Evolutionary conservation across 2,113 vertebrate genomes (phyloP), one percentile per base, ranked within the genome.

Genomic region (Aphelocoma coerulescens): DNA sequence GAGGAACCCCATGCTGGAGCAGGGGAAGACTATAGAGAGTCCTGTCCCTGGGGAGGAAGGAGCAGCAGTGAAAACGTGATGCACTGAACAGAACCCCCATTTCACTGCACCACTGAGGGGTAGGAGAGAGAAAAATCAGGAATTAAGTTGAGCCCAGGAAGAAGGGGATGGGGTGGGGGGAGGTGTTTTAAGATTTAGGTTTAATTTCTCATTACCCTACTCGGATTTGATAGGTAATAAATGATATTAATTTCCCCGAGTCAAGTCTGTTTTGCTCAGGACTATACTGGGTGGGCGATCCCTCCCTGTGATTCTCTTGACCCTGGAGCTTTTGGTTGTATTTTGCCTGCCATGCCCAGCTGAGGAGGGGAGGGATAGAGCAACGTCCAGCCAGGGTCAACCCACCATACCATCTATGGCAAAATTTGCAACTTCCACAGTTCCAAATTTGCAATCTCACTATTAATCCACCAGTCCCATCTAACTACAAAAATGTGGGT

Each of bases 241-340:
- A 61, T 32, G 0, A 28, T 22, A 81, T 7, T 49, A 6, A 71
- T 46, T 76, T 85, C 35, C 32, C 18, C 1, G 0, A 48, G 33
- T 33, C 4, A 3, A 52, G 20, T 23, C 79, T 65, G 44, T 54
- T 65, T 46, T 65, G 51, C 15, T 16, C 6, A 2, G 23, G n/a
- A n/a, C 13, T 26, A 11, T 41, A 79, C 37, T 1, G 2, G 23
- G 12, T 0, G 0, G 65, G 10, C 49, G 27, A 75, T 32, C 7
- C 44, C 24, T 43, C 67, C 23, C 39, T 24, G n/a, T 23, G 30
- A 23, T 48, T 63, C 49, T 52, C 61, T 43, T 3, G 9, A 84
- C 44, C 27, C 20, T 65, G 1, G 6, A 85, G 35, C 32, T 28
- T 65, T 80, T 24, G 6, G 6, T 4, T 39, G 2, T 18, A 55